Conservation (phyloP, 30 jellyfish, hydroid and myxozoan species). For the Aurelia aurita region DNA sequence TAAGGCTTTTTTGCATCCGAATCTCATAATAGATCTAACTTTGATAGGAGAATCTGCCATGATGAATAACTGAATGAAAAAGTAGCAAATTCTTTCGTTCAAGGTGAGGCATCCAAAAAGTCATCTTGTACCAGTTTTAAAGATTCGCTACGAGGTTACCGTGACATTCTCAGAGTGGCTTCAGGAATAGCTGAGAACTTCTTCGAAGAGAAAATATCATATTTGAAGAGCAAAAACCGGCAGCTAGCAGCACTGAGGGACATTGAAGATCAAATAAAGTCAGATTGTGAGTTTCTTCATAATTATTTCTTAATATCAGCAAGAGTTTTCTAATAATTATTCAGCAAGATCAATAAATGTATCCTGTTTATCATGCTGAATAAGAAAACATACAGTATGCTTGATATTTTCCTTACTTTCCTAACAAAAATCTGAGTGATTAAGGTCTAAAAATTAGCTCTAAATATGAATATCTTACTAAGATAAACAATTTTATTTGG, state of each 20-base stretch:
- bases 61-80: too few relatives aligned
- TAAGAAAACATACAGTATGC: too few relatives aligned
- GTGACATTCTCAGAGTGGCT: conserved; percentile 61
- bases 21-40: too few relatives aligned
- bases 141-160: conserved; percentile 65
- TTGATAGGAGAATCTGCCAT: too few relatives aligned
- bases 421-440: too few relatives aligned
- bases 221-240: conserved; percentile 73
- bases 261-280: conserved; percentile 90
- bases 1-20: too few relatives aligned
- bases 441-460: too few relatives aligned
- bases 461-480: too few relatives aligned
- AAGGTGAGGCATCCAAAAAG: conserved; percentile 19
- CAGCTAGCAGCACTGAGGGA: conserved; percentile 82
- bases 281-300: conserved; percentile 74
- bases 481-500: too few relatives aligned
- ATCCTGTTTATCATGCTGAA: neutral
- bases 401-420: too few relatives aligned
- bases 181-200: conserved; percentile 80
- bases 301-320: neutral
- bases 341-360: neutral
- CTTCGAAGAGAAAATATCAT: conserved; percentile 85
- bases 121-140: conserved; percentile 53
- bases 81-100: neutral
- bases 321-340: neutral